These are phyloP conservation scores for Penelope pileata DNA, from an alignment of 2,113 vertebrate genomes.

Conservation along the genomic window DNA sequence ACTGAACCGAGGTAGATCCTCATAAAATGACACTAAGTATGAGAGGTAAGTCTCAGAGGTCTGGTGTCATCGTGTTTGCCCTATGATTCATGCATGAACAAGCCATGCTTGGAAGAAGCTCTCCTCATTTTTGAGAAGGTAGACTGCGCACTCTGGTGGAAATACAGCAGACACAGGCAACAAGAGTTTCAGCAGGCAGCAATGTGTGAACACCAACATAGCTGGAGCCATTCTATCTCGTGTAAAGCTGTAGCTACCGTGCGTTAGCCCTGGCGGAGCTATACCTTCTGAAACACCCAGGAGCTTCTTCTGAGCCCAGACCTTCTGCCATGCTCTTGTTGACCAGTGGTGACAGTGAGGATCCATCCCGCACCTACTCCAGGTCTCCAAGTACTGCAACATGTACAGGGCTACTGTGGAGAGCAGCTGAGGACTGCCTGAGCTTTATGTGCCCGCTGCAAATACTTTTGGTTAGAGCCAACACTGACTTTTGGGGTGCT, in stretches of 20 bases:
- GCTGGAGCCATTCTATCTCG: rapidly evolving
- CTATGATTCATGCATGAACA: neutral
- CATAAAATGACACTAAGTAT: neutral
- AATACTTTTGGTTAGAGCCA: neutral
- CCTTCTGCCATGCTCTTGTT: neutral
- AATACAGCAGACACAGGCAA: rapidly evolving
- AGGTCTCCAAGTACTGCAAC: neutral
- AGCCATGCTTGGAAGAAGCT: neutral
- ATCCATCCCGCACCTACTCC: too few relatives aligned
- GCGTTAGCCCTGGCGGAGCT: neutral
- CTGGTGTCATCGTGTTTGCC: neutral
- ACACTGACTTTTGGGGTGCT: rapidly evolving
- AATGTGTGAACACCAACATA: rapidly evolving
- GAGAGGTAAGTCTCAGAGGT: neutral
- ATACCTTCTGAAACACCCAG: rapidly evolving
- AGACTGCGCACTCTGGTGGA: constrained; percentile 55
- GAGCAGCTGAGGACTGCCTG: rapidly evolving
- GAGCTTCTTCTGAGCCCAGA: rapidly evolving
- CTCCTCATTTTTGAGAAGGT: neutral
- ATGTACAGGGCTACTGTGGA: neutral
- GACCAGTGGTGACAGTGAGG: too few relatives aligned
- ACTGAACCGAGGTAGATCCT: neutral
- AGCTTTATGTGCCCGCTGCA: rapidly evolving
- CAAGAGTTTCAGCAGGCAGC: rapidly evolving
- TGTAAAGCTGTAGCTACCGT: too few relatives aligned